Evolutionary conservation across 1,140 invertebrate species (phyloP), one percentile per base, ranked within the genome.

Genomic region (Drosophila mauritiana): DNA sequence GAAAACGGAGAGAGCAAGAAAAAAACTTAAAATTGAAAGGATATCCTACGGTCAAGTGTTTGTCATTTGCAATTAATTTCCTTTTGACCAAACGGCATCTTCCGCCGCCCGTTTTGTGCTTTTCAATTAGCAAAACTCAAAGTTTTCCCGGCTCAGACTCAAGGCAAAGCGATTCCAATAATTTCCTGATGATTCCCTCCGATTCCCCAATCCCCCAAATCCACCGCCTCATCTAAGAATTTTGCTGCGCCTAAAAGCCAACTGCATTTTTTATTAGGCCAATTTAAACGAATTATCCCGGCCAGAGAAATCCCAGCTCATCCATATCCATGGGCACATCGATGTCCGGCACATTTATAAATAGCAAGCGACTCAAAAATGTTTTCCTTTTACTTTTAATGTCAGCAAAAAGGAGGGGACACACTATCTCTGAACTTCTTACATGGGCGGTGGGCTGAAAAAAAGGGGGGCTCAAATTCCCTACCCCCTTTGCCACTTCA

Each of bases 61-160:
- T 89, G 84, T 88, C 83, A 89, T 79, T 77, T 83, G 79, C 83
- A 88, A 88, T 89, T 89, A 88, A 83, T 88, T 89, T 89, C 73
- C 84, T 73, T 89, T 88, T 88, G 84, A 78, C 63, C 83, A 64
- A 76, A 53, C 59, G 58, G 55, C 59, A 63, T 79, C 68, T 77
- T 86, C 78, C 82, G 83, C 74, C 65, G 70, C 55, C 62, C 82
- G 57, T 46, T 61, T 73, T 68, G 59, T 70, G 39, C 73, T 86
- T 86, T 88, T 77, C 73, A 77, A 77, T 77, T 77, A 77, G 73
- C 73, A 54, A 51, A 57, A 58, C 62, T 77, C 62, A 76, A 77
- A 76, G 49, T 73, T 61, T 53, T 20, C 36, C 64, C 55, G 77
- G 70, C 78, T 77, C 73, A 63, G 52, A 52, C 57, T 55, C 61